Evolutionary conservation across 2,888 invertebrate species (phyloP).

Genomic region (Euproctis similis): DNA sequence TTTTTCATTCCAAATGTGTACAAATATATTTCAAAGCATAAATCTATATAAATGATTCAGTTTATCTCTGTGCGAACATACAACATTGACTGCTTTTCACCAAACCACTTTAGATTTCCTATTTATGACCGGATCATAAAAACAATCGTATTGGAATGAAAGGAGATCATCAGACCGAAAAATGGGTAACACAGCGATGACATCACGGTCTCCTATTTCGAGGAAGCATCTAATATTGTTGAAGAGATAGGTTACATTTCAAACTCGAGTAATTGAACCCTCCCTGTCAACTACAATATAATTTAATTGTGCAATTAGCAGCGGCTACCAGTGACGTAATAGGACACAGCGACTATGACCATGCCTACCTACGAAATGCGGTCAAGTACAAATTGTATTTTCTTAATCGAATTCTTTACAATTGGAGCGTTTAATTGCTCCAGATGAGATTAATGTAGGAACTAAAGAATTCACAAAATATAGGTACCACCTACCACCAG

Average conservation of each 20-base stretch:
- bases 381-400: constrained; percentile 32
- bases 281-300: constrained; percentile 30
- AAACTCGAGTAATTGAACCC: constrained; percentile 28
- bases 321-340: constrained; percentile 27
- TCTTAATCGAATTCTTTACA: constrained; percentile 24
- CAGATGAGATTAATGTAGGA: constrained; percentile 23
- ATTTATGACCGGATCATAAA: neutral
- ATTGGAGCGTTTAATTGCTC: constrained; percentile 24
- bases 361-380: constrained; percentile 27
- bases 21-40: too few relatives aligned
- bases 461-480: too few relatives aligned
- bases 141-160: constrained; percentile 3
- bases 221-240: constrained; percentile 10
- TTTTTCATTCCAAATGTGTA: too few relatives aligned
- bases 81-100: neutral
- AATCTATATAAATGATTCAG: too few relatives aligned
- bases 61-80: too few relatives aligned
- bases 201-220: constrained; percentile 6
- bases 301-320: constrained; percentile 38
- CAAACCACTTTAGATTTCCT: neutral
- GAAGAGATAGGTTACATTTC: constrained; percentile 17
- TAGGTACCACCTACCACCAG: too few relatives aligned
- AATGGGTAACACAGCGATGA: constrained; percentile 6
- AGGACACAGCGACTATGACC: constrained; percentile 13
- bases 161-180: constrained; percentile 7